Evolutionary conservation across 2,113 vertebrate genomes (phyloP).

Genomic region (Etheostoma spectabile): DNA sequence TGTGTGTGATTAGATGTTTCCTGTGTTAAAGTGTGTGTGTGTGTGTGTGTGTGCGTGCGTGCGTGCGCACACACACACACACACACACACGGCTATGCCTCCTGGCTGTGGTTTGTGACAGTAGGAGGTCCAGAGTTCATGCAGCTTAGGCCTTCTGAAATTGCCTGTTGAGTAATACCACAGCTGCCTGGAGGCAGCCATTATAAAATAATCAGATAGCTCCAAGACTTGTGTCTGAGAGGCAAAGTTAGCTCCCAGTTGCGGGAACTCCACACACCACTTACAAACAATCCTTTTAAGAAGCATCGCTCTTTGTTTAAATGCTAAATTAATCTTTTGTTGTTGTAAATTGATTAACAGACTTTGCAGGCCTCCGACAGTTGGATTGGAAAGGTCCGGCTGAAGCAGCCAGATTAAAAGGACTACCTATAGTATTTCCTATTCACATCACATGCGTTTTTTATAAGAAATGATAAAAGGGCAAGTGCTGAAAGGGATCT

Average conservation of each 20-base stretch:
- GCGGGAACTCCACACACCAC: slow-evolving; percentile 31
- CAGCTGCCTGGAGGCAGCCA: slow-evolving; percentile 63
- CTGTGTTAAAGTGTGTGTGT: slow-evolving; percentile 38
- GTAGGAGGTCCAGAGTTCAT: slow-evolving; percentile 66
- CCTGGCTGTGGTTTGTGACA: slow-evolving; percentile 52
- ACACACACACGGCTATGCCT: slow-evolving; percentile 8
- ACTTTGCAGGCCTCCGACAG: slow-evolving; percentile 11
- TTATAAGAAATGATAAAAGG: slow-evolving; percentile 26
- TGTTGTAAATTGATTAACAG: slow-evolving; percentile 20
- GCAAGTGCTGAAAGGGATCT: slow-evolving; percentile 14
- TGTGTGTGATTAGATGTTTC: slow-evolving; percentile 59
- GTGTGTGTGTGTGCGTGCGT: too few species aligned
- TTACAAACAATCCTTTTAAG: slow-evolving; percentile 45
- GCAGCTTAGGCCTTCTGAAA: slow-evolving; percentile 60
- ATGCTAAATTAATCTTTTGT: slow-evolving; percentile 29
- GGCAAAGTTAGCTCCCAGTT: slow-evolving; percentile 58
- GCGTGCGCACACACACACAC: background rate
- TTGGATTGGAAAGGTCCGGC: slow-evolving; percentile 7
- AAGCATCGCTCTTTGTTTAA: slow-evolving; percentile 1
- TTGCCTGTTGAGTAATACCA: slow-evolving; percentile 73
- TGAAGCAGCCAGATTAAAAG: slow-evolving; percentile 35
- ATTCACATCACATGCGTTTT: slow-evolving; percentile 17
- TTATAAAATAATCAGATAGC: slow-evolving; percentile 67
- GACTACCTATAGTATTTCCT: too few species aligned
- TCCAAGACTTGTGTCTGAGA: slow-evolving; percentile 45